A percentile compares a stretch with the other conserved stretches of the same genome.
Conservation (phyloP, 2,797 vertebrate genomes). For the Gymnothorax reevesii region DNA sequence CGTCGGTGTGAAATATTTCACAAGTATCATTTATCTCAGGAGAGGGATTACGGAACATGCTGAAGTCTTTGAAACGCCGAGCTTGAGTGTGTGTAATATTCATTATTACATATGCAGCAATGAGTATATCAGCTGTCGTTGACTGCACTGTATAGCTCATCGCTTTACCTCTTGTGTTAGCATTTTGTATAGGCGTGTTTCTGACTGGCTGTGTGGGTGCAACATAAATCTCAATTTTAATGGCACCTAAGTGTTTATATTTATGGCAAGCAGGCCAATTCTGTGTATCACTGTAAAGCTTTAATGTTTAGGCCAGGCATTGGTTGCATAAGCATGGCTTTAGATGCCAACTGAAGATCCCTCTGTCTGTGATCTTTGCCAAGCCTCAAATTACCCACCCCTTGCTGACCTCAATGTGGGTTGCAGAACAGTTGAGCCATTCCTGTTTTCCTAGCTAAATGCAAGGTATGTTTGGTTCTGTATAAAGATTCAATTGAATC, state of each 20-base stretch:
- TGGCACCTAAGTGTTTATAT: slow-evolving; percentile 12
- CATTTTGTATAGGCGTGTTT: background rate
- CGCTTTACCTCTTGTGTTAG: background rate
- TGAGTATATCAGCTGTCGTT: background rate
- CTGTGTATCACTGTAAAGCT: background rate
- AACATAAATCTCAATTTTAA: background rate
- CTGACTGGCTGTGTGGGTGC: background rate
- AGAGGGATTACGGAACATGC: background rate
- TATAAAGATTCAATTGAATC: slow-evolving; percentile 15
- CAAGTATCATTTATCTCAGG: background rate
- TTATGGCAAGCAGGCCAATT: background rate
- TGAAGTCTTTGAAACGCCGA: background rate
- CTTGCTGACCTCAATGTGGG: too few species aligned
- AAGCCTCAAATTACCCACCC: too few species aligned
- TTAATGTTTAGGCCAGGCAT: background rate
- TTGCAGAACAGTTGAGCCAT: too few species aligned
- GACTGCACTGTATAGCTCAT: background rate
- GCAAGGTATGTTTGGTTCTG: slow-evolving; percentile 7
- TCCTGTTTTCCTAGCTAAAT: background rate
- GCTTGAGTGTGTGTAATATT: background rate
- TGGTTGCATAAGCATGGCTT: too few species aligned
- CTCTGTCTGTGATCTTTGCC: too few species aligned
- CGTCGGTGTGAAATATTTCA: background rate
- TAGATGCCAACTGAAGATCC: too few species aligned
- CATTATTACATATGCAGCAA: background rate